Conservation (phyloP, 2,113 vertebrate species). For the mouse (Mus musculus) region GRCm39 chr11:90767001-90767500, state of each 20-base stretch:
- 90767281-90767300: background rate
- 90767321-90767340: background rate
- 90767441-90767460: background rate
- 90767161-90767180: background rate
- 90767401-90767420: background rate
- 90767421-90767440: background rate
- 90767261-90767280: background rate
- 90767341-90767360: slow-evolving; percentile 6
- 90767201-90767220: background rate
- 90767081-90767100: background rate
- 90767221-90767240: background rate
- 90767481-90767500: background rate
- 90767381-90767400: background rate
- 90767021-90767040: background rate
- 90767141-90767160: background rate
- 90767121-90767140: background rate
- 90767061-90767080: background rate
- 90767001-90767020: background rate
- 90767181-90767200: background rate
- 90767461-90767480: background rate
- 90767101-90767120: background rate
- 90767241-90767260: background rate
- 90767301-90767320: background rate
- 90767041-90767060: background rate
- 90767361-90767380: background rate